These are phyloP conservation scores for Acrobasis consociella DNA, from an alignment of 2,888 invertebrate genomes.

Conservation along the genomic window DNA sequence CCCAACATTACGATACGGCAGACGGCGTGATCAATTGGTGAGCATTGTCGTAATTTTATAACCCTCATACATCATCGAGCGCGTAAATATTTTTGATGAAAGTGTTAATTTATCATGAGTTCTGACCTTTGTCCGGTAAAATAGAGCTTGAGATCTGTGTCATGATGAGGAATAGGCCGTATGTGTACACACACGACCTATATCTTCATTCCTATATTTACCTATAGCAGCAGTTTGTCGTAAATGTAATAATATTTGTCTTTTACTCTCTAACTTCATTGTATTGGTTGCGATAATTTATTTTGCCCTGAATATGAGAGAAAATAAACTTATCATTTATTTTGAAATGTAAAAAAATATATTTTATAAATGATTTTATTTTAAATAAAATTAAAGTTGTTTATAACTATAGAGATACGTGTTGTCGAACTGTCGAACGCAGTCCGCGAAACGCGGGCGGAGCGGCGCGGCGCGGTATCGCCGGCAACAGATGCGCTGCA, in stretches of 20 bases:
- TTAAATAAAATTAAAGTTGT: neutral
- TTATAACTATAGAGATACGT: conserved; percentile 8
- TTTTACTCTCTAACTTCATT: too few relatives aligned
- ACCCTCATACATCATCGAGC: neutral
- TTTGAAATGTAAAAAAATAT: too few relatives aligned
- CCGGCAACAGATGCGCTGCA: conserved; percentile 81
- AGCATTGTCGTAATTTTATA: conserved; percentile 1
- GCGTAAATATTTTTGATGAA: conserved; percentile 1
- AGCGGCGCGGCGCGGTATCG: conserved; percentile 40
- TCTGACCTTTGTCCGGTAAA: neutral
- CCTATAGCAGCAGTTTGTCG: too few relatives aligned
- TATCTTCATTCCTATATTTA: too few relatives aligned
- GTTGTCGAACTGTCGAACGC: conserved; percentile 14
- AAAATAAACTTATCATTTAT: too few relatives aligned
- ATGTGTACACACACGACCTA: too few relatives aligned
- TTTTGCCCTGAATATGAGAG: too few relatives aligned
- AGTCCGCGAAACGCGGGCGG: conserved; percentile 30
- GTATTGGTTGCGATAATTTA: neutral
- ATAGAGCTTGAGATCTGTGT: neutral
- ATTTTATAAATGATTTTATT: too few relatives aligned
- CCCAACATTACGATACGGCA: neutral
- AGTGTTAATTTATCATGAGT: neutral
- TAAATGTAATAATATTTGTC: too few relatives aligned
- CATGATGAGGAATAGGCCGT: too few relatives aligned
- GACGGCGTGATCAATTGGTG: conserved; percentile 1